These are phyloP conservation scores for Rhodophaea formosa DNA, from an alignment of 2,888 invertebrate species.

Conservation along the genomic window DNA sequence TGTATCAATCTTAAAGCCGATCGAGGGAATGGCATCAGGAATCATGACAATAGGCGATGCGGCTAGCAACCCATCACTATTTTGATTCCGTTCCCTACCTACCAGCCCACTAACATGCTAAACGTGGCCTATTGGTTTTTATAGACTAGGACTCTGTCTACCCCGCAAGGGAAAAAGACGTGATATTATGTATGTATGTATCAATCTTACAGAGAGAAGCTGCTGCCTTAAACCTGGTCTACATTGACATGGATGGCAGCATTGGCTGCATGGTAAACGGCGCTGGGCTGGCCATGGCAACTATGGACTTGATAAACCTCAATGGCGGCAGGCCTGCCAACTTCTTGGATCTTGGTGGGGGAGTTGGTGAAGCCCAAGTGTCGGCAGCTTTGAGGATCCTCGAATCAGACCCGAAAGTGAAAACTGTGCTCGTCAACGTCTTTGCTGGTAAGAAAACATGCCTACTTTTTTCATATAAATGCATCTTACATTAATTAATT, in stretches of 20 bases:
- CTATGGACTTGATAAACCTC: slow-evolving; percentile 99
- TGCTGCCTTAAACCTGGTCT: slow-evolving; percentile 93
- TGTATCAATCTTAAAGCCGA: too few relatives aligned
- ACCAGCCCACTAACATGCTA: too few relatives aligned
- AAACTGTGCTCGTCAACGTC: slow-evolving; percentile 97
- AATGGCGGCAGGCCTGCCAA: slow-evolving; percentile 98
- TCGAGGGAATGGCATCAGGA: too few relatives aligned
- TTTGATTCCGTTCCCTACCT: too few relatives aligned
- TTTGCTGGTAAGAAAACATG: slow-evolving; percentile 86
- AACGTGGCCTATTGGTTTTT: too few relatives aligned
- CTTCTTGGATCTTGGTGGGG: slow-evolving; percentile 98
- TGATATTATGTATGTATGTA: too few relatives aligned
- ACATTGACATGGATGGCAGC: slow-evolving; percentile 98
- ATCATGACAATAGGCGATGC: too few relatives aligned
- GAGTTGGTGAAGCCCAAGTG: slow-evolving; percentile 96
- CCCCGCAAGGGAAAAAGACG: too few relatives aligned
- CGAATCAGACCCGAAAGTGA: slow-evolving; percentile 92
- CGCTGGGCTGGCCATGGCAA: slow-evolving; percentile 99
- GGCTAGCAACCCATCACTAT: too few relatives aligned
- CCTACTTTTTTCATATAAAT: neutral
- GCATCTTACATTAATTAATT: too few relatives aligned
- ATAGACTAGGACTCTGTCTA: too few relatives aligned
- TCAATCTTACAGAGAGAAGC: slow-evolving; percentile 88
- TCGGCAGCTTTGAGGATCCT: slow-evolving; percentile 95
- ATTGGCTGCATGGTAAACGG: slow-evolving; percentile 99